These are phyloP conservation scores for Smittia aterrima DNA, from an alignment of 2,888 invertebrate species.

Conservation along the genomic window DNA sequence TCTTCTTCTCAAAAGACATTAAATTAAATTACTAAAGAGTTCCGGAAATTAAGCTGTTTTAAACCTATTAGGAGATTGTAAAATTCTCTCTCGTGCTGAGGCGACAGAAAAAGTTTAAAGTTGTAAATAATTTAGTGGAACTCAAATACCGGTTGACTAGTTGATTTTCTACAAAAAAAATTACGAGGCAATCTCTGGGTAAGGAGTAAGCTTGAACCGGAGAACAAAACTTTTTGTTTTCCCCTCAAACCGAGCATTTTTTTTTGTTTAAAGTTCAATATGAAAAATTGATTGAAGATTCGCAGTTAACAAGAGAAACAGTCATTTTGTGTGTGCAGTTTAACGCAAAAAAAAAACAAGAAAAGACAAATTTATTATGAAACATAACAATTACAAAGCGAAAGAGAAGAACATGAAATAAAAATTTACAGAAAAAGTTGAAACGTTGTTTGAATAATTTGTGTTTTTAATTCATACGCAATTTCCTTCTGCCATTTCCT, in stretches of 20 bases:
- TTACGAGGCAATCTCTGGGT: background rate
- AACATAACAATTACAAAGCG: constrained; percentile 24
- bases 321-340: constrained; percentile 42
- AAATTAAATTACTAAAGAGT: constrained; percentile 5
- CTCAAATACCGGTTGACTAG: background rate
- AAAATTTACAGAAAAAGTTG: constrained; percentile 36
- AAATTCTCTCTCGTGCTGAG: background rate
- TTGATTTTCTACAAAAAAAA: constrained; percentile 6
- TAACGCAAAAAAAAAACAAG: constrained; percentile 28
- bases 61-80: background rate
- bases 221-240: background rate
- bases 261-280: background rate
- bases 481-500: too few relatives aligned
- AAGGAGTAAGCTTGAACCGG: background rate
- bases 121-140: background rate
- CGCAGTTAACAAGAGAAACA: constrained; percentile 42
- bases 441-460: constrained; percentile 18
- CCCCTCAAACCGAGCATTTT: background rate
- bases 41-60: background rate
- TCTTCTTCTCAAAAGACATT: background rate
- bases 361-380: constrained; percentile 39
- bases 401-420: constrained; percentile 24
- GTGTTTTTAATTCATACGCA: too few relatives aligned
- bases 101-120: background rate
- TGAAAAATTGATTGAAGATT: constrained; percentile 42